These are phyloP conservation scores for Sapajus apella DNA, from an alignment of 2,113 vertebrate species.

Conservation along the genomic window DNA sequence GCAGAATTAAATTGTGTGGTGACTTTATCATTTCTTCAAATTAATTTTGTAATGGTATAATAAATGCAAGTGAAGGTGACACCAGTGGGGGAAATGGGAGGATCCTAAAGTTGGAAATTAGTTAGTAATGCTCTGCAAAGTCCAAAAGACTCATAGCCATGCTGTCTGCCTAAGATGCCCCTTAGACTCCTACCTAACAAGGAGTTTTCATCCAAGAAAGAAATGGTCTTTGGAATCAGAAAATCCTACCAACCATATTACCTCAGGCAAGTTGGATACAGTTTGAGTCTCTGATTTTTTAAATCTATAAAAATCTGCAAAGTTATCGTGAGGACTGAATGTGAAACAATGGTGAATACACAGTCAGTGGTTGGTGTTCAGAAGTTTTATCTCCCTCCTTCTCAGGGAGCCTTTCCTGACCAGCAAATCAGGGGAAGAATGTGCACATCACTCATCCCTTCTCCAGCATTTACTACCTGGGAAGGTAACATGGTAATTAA, in stretches of 20 bases:
- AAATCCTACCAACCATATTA: background rate
- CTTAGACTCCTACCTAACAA: background rate
- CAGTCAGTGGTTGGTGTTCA: fast-evolving
- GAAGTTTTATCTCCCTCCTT: background rate
- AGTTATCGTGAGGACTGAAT: background rate
- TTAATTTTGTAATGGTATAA: background rate
- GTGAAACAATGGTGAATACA: background rate
- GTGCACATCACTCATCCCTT: background rate
- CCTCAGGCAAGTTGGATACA: background rate
- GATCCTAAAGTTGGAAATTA: background rate
- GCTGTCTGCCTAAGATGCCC: background rate
- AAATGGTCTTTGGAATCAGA: background rate
- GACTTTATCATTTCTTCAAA: background rate
- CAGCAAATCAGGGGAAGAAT: background rate
- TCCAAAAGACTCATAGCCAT: background rate
- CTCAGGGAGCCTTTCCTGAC: background rate
- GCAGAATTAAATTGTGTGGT: conserved; percentile 9
- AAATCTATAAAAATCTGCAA: background rate
- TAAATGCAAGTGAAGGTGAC: background rate
- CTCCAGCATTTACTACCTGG: background rate
- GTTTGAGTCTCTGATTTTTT: background rate
- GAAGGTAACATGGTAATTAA: background rate
- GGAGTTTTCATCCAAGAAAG: background rate
- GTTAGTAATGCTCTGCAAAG: background rate
- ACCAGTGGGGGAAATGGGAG: background rate